A percentile compares a stretch with the other conserved stretches of the same genome.
phyloP scores from a whole-genome alignment of 2,797 vertebrate species.

The Anguilla megastoma region DNA sequence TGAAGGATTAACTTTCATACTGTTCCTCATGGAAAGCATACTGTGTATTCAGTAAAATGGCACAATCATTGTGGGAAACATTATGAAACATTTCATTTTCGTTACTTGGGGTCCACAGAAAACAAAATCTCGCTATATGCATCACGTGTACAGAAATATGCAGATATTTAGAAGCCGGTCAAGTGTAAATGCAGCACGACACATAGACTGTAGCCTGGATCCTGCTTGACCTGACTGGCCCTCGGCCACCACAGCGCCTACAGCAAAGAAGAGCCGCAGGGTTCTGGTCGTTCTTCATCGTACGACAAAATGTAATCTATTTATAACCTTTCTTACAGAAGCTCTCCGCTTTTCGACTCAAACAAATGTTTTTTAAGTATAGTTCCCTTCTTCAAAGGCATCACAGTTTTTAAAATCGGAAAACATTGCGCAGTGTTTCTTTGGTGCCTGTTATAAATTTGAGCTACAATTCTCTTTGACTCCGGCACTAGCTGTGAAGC shows the following conservation, averaged over 20 bases:
- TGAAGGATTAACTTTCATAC: background rate
- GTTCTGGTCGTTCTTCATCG: background rate
- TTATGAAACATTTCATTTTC: background rate
- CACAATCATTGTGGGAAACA: background rate
- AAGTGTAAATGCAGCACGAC: background rate
- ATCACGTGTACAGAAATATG: background rate
- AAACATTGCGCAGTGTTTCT: background rate
- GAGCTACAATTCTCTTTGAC: background rate
- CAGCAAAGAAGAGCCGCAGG: background rate
- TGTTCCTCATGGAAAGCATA: background rate
- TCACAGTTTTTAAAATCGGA: background rate
- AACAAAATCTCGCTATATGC: background rate
- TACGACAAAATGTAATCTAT: background rate
- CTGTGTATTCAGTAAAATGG: background rate
- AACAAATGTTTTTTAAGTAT: background rate
- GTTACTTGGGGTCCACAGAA: background rate
- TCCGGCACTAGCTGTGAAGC: background rate
- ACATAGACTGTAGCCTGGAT: background rate
- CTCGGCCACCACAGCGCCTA: background rate
- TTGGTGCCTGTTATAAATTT: conserved; percentile 10
- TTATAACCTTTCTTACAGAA: background rate
- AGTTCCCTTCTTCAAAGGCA: background rate
- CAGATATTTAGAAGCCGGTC: background rate
- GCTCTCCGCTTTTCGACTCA: background rate
- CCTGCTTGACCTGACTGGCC: background rate